These are phyloP conservation scores for Miniopterus natalensis DNA, from an alignment of 2,113 vertebrate genomes.

Conservation along the genomic window DNA sequence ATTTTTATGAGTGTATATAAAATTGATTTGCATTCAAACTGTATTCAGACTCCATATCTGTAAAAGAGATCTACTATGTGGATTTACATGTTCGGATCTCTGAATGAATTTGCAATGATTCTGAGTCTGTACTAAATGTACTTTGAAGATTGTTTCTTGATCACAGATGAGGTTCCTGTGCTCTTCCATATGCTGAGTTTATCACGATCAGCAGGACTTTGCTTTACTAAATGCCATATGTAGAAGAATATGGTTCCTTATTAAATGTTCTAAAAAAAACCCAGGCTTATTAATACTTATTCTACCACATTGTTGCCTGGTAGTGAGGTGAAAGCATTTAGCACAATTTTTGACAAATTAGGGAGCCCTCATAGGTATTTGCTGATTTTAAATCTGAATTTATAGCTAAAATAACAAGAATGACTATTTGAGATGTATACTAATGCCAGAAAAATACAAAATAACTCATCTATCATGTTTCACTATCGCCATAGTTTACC, in stretches of 20 bases:
- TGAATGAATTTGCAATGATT: slow-evolving; percentile 55
- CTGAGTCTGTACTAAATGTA: neutral
- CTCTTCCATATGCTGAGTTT: neutral
- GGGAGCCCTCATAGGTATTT: neutral
- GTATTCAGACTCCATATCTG: slow-evolving; percentile 21
- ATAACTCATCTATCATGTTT: neutral
- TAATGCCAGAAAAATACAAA: slow-evolving; percentile 21
- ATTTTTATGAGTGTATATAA: slow-evolving; percentile 58
- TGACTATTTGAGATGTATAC: neutral
- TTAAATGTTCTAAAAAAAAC: neutral
- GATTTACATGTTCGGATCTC: neutral
- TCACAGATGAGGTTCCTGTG: slow-evolving; percentile 7
- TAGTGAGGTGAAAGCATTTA: neutral
- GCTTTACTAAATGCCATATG: neutral
- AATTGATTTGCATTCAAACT: slow-evolving; percentile 66
- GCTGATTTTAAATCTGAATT: neutral
- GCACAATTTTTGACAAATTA: neutral
- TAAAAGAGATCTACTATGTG: slow-evolving; percentile 57
- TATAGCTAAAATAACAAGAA: slow-evolving; percentile 7
- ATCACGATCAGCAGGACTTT: neutral
- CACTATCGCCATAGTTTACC: neutral
- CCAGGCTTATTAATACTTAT: neutral
- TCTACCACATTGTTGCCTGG: neutral
- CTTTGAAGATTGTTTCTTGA: neutral
- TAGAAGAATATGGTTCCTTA: neutral